Evolutionary conservation across 2,797 vertebrate genomes (phyloP).

Genomic region (Columba guinea): DNA sequence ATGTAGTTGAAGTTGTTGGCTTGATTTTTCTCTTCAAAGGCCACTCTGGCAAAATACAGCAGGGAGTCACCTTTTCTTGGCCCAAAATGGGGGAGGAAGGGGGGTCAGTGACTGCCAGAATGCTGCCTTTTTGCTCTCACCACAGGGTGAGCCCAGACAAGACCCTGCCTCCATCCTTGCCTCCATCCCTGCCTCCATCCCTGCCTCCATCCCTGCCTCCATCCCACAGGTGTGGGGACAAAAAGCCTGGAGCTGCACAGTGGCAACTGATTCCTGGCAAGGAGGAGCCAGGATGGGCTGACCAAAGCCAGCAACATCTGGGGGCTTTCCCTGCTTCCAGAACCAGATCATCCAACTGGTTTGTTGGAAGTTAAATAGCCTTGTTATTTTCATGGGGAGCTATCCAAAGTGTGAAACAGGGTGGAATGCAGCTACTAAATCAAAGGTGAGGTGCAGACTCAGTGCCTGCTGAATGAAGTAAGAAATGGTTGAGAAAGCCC

Average conservation of each 20-base stretch:
- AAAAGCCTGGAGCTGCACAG: fast-evolving
- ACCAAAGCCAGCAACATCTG: neutral
- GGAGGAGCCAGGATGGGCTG: neutral
- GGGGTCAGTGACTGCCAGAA: neutral
- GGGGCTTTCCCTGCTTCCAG: neutral
- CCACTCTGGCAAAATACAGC: neutral
- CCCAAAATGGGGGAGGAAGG: neutral
- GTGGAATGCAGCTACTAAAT: neutral
- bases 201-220: neutral
- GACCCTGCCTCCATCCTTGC: neutral
- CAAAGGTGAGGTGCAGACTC: neutral
- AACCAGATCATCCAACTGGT: neutral
- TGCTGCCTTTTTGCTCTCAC: neutral
- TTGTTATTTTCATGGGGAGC: neutral
- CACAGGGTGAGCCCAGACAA: neutral
- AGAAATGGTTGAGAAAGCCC: neutral
- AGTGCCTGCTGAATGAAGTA: neutral
- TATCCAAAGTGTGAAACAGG: neutral
- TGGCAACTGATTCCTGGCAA: fast-evolving
- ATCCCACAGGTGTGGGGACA: fast-evolving
- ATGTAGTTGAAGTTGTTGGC: neutral
- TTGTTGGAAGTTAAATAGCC: neutral
- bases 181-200: neutral
- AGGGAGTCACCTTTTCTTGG: neutral
- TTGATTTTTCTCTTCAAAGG: neutral